Base-by-base conservation (phyloP, 2,113 vertebrate species). In the Pimephales promelas region DNA sequence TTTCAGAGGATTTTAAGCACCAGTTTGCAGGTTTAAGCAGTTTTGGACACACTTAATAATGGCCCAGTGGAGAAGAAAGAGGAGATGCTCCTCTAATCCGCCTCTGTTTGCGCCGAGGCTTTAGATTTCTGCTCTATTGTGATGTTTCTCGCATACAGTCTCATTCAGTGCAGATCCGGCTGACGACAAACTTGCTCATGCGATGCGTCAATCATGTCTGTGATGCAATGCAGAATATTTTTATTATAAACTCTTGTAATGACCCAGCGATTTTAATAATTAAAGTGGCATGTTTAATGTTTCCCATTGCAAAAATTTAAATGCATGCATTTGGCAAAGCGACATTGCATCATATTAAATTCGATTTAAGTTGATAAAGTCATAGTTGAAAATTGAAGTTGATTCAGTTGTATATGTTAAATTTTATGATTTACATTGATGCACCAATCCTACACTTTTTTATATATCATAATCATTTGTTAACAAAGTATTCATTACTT, bases 101-200 rank as follows among this genome's bases (percentile, higher is more conserved):
- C 87, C 89, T 92, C 88, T 94, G 92, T 94, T 94, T 92, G 91
- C 89, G 86, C 81, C 90, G 87, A 86, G 80, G 92, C 90, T 93
- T 87, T 88, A 82, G 85, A 79, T 87, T 89, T 88, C 85, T 13
- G 86, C 84, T 64, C 91, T 28, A 92, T 91, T 93, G 91, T 91
- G 85, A 45, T 0, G 52, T 82, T 82, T 85, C 52, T 77, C 34
- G 8, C 34, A 59, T 59, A 24, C 22, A 59, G 54, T 76, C 28
- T 56, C 10, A 56, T 31, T 75, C 22, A 26, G n/a, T n/a, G 18
- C 43, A 3, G 43, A 45, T 3, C 9, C 71, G 4, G 64, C 62
- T 22, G 66, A 70, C 3, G 4, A 71, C 68, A n/a, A 66, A 4
- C 62, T 31, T 28, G 5, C 13, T 24, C 31, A 28, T n/a, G n/a